Evolutionary conservation across 2,797 vertebrate species (phyloP).

Genomic region (Gorsachius magnificus): DNA sequence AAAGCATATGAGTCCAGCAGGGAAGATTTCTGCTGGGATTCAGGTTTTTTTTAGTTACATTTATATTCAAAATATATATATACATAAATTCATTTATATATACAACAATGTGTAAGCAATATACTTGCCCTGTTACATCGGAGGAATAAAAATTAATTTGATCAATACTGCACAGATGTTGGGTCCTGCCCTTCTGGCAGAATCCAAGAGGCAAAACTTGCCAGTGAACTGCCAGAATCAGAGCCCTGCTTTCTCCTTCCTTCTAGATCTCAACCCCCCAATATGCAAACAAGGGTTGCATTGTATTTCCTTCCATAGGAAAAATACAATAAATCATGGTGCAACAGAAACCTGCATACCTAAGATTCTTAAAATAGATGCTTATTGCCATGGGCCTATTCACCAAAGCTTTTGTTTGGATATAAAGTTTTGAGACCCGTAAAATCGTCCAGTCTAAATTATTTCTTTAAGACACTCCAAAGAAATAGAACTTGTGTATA

Average conservation of each 20-base stretch:
- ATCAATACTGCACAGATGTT: not conserved
- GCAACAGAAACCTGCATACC: not conserved
- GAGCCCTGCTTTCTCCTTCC: not conserved
- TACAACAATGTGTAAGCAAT: not conserved
- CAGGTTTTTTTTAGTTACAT: not conserved
- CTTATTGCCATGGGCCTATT: accelerated
- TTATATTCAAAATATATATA: not conserved
- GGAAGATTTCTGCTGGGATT: not conserved
- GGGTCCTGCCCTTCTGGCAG: not conserved
- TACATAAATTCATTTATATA: not conserved
- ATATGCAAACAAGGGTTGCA: not conserved
- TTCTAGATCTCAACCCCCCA: not conserved
- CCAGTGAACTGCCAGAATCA: not conserved
- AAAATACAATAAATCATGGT: not conserved
- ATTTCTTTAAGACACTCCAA: not conserved
- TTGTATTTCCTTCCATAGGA: not conserved
- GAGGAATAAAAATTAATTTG: not conserved
- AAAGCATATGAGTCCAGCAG: not conserved
- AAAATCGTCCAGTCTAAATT: not conserved
- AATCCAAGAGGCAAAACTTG: not conserved
- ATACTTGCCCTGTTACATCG: not conserved
- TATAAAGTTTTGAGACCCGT: not conserved
- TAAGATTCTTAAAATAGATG: not conserved
- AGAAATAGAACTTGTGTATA: not conserved
- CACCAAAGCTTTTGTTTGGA: not conserved